Evolutionary conservation across 2,797 vertebrate genomes (phyloP).

Genomic region (Rhabdophis nuchalis): DNA sequence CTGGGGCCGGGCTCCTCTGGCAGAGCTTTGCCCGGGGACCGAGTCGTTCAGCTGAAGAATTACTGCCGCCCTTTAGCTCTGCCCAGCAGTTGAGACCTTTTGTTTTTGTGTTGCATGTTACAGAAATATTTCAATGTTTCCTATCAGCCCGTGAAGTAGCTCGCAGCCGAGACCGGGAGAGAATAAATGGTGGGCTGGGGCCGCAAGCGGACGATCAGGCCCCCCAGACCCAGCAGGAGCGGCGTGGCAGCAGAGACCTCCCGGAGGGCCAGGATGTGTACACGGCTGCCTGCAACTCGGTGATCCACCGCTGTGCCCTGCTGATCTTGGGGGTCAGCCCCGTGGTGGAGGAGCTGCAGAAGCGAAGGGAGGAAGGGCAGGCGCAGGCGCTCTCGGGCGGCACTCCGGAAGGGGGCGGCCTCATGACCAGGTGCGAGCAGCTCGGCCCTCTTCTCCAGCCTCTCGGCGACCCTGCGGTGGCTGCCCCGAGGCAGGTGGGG

Average conservation of each 20-base stretch:
- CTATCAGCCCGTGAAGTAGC: slow-evolving; percentile 97
- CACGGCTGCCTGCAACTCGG: slow-evolving; percentile 93
- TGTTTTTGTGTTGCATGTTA: slow-evolving; percentile 78
- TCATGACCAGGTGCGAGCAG: slow-evolving; percentile 88
- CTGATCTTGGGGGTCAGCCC: slow-evolving; percentile 90
- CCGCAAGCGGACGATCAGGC: slow-evolving; percentile 80
- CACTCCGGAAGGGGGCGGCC: slow-evolving; percentile 78
- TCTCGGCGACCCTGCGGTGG: not conserved
- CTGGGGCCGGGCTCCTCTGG: not conserved
- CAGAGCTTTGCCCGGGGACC: not conserved
- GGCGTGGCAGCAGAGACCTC: slow-evolving; percentile 81
- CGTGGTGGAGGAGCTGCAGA: slow-evolving; percentile 79
- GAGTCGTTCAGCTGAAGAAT: slow-evolving; percentile 19
- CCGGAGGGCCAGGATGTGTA: slow-evolving; percentile 93
- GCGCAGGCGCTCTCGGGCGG: slow-evolving; percentile 68
- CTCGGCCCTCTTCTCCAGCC: not conserved
- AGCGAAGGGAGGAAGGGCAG: slow-evolving; percentile 79
- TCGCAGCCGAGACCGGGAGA: slow-evolving; percentile 88
- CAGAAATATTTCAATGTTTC: slow-evolving; percentile 99
- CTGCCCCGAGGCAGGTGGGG: not conserved
- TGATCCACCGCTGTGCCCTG: slow-evolving; percentile 94
- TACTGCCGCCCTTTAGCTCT: slow-evolving; percentile 57
- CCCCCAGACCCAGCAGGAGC: slow-evolving; percentile 78
- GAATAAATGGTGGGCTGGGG: slow-evolving; percentile 76
- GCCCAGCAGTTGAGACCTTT: slow-evolving; percentile 67